Evolutionary conservation across 2,888 invertebrate genomes (phyloP).

Genomic region (Yponomeuta plumbellus): DNA sequence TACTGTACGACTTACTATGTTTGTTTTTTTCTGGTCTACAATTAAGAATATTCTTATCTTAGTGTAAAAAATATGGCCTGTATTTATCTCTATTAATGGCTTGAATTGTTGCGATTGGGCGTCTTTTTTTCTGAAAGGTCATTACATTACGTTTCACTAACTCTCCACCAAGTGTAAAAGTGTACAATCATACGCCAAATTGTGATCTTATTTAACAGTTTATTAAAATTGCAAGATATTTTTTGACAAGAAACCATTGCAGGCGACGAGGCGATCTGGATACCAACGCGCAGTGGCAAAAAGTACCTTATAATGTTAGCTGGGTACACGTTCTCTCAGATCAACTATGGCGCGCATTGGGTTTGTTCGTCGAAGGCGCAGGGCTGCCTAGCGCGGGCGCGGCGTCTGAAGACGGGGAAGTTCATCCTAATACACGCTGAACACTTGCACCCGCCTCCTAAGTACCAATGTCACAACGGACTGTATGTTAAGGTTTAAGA

Average conservation of each 20-base stretch:
- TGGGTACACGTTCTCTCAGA: slow-evolving; percentile 40
- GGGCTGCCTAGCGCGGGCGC: slow-evolving; percentile 34
- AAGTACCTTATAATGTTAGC: slow-evolving; percentile 39
- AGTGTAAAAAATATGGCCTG: no score
- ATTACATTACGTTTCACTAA: no score
- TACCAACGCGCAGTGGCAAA: slow-evolving; percentile 38
- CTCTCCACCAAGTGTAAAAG: no score
- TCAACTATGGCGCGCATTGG: slow-evolving; percentile 36
- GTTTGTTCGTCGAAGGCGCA: slow-evolving; percentile 38
- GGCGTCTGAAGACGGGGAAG: slow-evolving; percentile 22
- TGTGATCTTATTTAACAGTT: no score
- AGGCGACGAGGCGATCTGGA: slow-evolving; percentile 17
- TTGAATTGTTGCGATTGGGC: no score
- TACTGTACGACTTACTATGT: no score
- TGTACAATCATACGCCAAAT: no score
- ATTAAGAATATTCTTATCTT: no score
- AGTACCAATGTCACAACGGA: slow-evolving; percentile 28
- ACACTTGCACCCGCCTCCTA: slow-evolving; percentile 32
- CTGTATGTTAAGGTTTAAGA: slow-evolving; percentile 26
- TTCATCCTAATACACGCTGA: slow-evolving; percentile 27
- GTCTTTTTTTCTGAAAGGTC: no score
- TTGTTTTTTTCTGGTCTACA: no score
- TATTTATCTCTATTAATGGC: no score
- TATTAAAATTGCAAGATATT: no score
- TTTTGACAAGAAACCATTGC: not conserved